Evolutionary conservation across 2,888 invertebrate genomes (phyloP), one percentile per base, ranked within the genome.

Genomic region (Tinea pellionella): DNA sequence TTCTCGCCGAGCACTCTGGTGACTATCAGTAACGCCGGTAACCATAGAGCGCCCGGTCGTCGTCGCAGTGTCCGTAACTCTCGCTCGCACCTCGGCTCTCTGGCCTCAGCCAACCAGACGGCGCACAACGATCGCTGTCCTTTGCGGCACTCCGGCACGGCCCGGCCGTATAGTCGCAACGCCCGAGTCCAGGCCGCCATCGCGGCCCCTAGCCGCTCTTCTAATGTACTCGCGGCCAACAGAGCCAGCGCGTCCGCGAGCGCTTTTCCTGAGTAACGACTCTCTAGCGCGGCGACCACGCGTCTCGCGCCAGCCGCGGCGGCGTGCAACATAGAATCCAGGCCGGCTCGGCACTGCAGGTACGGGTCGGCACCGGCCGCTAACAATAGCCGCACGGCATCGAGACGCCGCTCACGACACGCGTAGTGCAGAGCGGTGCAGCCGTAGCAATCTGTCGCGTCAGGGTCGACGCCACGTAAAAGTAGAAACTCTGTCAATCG

Each of bases 401-500:
- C 57, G 12, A 15, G 92, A 68, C 91, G 91, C 72, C 93, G 93
- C 93, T 60, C 95, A 11, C 57, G 57, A 6, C n/a, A 24, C 61
- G 70, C 73, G 7, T 55, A 55, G 19, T 32, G 32, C 32, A 24
- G 53, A 11, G 92, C 93, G 1, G 98, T 98, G 61, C 98, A 93
- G 0, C 98, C 93, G 83, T 99, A 98, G 72, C 94, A 93, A 82
- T 97, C 97, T 61, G 90, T 90, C 42, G 96, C 95, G 87, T 97
- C 95, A 4, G 96, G 94, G 67, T 91, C 89, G 2, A 94, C 96
- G 57, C 96, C 96, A 74, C 93, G 91, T 67, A 90, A 80, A 62
- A 97, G 89, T 64, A 97, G 88, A 80, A 92, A 95, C 62, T 91
- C 89, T 77, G 96, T 96, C 58, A 97, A 88, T 61, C 91, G 90